A percentile compares a stretch with the other conserved stretches of the same genome.
These are phyloP conservation scores for Emydocephalus ijimae DNA, from an alignment of 2,113 vertebrate species.

Conservation along the genomic window DNA sequence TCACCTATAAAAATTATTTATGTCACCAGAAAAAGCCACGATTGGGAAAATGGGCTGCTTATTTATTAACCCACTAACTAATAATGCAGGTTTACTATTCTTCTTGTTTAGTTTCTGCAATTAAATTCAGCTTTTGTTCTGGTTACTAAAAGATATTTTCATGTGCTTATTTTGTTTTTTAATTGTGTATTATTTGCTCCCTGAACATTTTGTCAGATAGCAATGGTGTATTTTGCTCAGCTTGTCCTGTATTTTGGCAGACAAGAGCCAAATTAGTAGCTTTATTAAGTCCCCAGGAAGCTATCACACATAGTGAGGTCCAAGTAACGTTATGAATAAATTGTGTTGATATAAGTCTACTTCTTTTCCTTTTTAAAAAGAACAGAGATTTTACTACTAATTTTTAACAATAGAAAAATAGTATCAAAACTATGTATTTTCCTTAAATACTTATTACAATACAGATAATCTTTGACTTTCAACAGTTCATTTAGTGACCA, in stretches of 20 bases:
- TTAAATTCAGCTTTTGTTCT: not conserved
- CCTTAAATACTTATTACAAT: not conserved
- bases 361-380: not conserved
- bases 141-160: not conserved
- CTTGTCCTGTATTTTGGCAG: not conserved
- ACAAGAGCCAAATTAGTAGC: not conserved
- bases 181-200: not conserved
- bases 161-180: not conserved
- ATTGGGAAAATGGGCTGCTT: not conserved
- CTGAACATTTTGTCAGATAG: not conserved
- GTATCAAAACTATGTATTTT: not conserved
- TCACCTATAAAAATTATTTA: not conserved
- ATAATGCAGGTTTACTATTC: not conserved
- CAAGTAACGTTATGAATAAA: not conserved
- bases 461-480: no score
- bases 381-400: not conserved
- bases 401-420: not conserved
- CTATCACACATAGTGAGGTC: no score
- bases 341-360: not conserved
- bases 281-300: not conserved
- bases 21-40: not conserved
- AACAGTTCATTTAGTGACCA: no score
- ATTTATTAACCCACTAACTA: not conserved
- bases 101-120: not conserved
- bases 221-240: not conserved